Conservation (phyloP, 2,888 invertebrate genomes). For the Nomada fabriciana region DNA sequence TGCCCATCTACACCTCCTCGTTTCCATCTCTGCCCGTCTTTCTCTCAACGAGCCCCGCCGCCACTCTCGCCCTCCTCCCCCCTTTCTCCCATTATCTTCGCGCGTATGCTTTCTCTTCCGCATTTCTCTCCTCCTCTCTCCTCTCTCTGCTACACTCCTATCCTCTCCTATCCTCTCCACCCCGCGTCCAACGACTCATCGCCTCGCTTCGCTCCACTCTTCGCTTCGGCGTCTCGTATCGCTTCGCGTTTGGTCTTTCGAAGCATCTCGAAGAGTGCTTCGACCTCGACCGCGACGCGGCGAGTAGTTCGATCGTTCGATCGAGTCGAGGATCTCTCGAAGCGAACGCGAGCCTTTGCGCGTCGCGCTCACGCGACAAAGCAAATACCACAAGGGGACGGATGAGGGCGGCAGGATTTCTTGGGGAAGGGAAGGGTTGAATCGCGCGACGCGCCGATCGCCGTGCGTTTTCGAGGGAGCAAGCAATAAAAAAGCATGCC, state of each 20-base stretch:
- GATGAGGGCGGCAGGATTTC: not conserved
- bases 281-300: constrained; percentile 36
- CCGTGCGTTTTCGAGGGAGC: not conserved
- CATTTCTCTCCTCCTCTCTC: constrained; percentile 12
- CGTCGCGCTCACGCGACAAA: constrained; percentile 27
- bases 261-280: constrained; percentile 21
- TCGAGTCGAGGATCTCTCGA: constrained; percentile 18
- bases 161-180: not conserved
- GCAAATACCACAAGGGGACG: constrained; percentile 1
- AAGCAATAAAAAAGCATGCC: not conserved
- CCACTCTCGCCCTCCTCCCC: constrained; percentile 23
- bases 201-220: not conserved
- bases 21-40: constrained; percentile 67
- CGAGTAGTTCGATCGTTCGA: constrained; percentile 12
- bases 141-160: not conserved
- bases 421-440: not conserved
- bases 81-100: constrained; percentile 44
- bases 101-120: constrained; percentile 35
- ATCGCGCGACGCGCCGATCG: too few relatives aligned
- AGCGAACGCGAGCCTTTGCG: not conserved
- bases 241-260: constrained; percentile 25
- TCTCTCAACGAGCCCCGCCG: constrained; percentile 57
- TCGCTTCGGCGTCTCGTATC: not conserved
- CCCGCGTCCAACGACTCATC: not conserved
- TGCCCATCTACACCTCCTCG: constrained; percentile 73